Evolutionary conservation across 1,140 invertebrate species (phyloP).

Genomic region (Tetramorium alpestre): DNA sequence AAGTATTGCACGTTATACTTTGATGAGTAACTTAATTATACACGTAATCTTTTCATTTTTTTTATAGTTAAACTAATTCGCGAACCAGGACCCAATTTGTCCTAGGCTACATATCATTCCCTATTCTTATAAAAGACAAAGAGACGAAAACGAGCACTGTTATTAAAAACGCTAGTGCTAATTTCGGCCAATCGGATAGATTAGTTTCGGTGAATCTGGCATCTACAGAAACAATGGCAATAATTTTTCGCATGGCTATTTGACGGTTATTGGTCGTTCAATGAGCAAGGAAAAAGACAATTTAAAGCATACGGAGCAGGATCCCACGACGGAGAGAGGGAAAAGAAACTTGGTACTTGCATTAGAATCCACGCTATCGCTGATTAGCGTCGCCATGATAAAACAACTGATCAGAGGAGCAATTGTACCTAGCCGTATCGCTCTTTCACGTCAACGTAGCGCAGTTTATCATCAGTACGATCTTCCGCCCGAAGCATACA

Average conservation of each 20-base stretch:
- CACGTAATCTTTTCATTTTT: not conserved
- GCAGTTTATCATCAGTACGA: constrained; percentile 40
- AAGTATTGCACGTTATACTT: constrained; percentile 25
- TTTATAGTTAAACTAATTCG: constrained; percentile 21
- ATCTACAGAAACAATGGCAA: constrained; percentile 28
- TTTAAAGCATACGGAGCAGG: constrained; percentile 43
- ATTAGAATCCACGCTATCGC: constrained; percentile 63
- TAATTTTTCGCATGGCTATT: constrained; percentile 5
- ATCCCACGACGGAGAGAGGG: constrained; percentile 16
- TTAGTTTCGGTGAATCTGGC: not conserved
- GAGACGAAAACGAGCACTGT: constrained; percentile 18
- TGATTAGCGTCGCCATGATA: constrained; percentile 51
- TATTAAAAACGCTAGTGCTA: constrained; percentile 8
- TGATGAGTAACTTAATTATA: constrained; percentile 17
- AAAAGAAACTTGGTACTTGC: constrained; percentile 60
- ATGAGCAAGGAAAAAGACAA: constrained; percentile 68
- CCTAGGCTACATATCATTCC: not conserved
- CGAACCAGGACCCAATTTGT: not conserved
- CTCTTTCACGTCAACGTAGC: constrained; percentile 68
- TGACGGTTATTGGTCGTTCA: constrained; percentile 45
- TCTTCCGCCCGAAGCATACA: constrained; percentile 57
- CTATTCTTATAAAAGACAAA: constrained; percentile 7
- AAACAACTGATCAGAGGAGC: constrained; percentile 69
- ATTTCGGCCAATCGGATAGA: constrained; percentile 1
- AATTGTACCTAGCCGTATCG: constrained; percentile 76